These are phyloP conservation scores for Macrotus californicus DNA, from an alignment of 2,113 vertebrate genomes.

Conservation along the genomic window DNA sequence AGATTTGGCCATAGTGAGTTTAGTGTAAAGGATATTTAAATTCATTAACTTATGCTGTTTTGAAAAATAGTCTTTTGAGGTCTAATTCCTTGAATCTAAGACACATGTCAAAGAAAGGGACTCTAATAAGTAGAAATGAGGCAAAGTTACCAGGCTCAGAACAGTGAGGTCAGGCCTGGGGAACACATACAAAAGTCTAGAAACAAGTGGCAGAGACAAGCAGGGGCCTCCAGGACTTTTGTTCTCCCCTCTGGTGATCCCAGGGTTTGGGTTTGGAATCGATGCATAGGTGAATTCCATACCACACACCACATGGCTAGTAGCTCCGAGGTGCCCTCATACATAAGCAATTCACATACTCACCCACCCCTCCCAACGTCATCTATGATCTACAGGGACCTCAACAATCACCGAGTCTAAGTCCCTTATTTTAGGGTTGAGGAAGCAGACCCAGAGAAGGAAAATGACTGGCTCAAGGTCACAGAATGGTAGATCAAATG, in stretches of 20 bases:
- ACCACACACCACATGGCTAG: accelerated
- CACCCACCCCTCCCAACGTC: background rate
- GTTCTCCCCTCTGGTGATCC: background rate
- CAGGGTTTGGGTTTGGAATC: background rate
- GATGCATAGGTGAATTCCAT: background rate
- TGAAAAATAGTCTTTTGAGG: background rate
- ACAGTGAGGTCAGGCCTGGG: background rate
- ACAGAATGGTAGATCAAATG: background rate
- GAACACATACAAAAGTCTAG: background rate
- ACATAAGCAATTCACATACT: background rate
- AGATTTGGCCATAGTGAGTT: background rate
- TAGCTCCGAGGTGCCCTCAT: background rate
- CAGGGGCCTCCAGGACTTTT: background rate
- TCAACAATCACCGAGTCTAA: background rate
- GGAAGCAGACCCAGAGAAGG: background rate
- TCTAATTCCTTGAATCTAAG: background rate
- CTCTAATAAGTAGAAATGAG: background rate
- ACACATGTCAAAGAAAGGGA: background rate
- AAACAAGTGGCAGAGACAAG: background rate
- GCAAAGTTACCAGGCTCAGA: background rate
- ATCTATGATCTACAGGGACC: background rate
- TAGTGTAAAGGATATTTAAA: background rate
- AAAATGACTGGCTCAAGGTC: background rate
- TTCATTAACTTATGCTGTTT: background rate
- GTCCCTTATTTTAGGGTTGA: background rate